phyloP scores from a whole-genome alignment of 2,113 vertebrate genomes.

The Rhodinocichla rosea region DNA sequence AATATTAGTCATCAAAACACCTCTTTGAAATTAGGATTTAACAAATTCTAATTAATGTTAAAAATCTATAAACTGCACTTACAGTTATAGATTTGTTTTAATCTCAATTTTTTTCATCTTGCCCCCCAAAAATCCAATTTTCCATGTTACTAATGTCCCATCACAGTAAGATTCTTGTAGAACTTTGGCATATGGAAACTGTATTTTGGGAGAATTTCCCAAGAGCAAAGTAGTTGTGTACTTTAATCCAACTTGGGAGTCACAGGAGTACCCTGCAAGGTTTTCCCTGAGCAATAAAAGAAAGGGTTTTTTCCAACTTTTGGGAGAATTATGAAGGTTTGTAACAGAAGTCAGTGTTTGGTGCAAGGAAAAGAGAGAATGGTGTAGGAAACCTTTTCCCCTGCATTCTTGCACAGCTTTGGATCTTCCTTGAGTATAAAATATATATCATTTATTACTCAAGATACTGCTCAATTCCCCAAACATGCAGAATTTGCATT shows the following conservation, averaged over 20 bases:
- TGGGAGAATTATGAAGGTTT: fast-evolving
- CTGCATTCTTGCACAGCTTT: neutral
- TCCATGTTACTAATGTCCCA: neutral
- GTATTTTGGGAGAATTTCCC: neutral
- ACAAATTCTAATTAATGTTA: neutral
- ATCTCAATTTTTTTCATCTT: neutral
- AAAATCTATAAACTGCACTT: neutral
- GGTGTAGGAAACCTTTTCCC: neutral
- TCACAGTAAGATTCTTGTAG: neutral
- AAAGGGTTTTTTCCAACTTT: neutral
- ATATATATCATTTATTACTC: neutral
- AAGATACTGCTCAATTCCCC: neutral
- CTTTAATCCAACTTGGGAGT: neutral
- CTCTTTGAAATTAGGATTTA: neutral
- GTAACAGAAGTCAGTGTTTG: neutral
- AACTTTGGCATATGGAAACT: neutral
- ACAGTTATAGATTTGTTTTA: neutral
- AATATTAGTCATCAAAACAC: neutral
- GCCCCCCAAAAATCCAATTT: neutral
- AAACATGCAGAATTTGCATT: neutral
- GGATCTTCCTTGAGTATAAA: neutral
- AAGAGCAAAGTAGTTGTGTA: neutral
- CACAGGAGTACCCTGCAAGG: neutral
- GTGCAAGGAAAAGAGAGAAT: neutral
- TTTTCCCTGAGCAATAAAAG: neutral